Conservation (phyloP, 2,888 invertebrate genomes). For the Spialia ferax region DNA sequence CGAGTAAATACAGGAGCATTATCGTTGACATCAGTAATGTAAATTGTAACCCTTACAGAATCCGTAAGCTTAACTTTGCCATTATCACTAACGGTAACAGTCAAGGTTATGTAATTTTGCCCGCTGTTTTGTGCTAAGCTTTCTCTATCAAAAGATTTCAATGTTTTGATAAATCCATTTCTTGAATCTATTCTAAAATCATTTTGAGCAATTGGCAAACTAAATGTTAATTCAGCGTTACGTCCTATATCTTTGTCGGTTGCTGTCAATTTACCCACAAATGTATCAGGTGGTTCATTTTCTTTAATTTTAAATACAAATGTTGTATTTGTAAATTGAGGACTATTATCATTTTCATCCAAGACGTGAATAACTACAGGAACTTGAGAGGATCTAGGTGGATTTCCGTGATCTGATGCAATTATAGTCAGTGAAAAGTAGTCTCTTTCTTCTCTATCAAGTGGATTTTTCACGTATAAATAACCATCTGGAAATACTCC, state of each 20-base stretch:
- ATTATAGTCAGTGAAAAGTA: slow-evolving; percentile 96
- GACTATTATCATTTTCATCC: slow-evolving; percentile 98
- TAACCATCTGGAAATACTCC: slow-evolving; percentile 98
- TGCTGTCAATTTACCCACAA: slow-evolving; percentile 96
- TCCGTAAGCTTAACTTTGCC: slow-evolving; percentile 91
- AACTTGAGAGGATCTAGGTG: slow-evolving; percentile 93
- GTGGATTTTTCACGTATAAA: slow-evolving; percentile 93
- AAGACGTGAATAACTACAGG: slow-evolving; percentile 97
- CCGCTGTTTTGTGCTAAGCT: slow-evolving; percentile 92
- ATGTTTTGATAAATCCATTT: slow-evolving; percentile 96
- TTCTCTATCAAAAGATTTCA: slow-evolving; percentile 96
- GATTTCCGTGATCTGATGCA: slow-evolving; percentile 93
- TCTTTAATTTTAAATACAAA: slow-evolving; percentile 96
- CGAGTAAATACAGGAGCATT: slow-evolving; percentile 94
- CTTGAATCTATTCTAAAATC: slow-evolving; percentile 96
- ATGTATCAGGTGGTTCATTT: slow-evolving; percentile 95
- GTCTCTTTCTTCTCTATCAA: slow-evolving; percentile 96
- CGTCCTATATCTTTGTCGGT: slow-evolving; percentile 96
- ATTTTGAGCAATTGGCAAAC: slow-evolving; percentile 90
- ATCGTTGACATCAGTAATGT: slow-evolving; percentile 96
- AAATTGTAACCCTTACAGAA: slow-evolving; percentile 95
- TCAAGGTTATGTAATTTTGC: slow-evolving; percentile 93
- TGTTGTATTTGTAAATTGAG: slow-evolving; percentile 95
- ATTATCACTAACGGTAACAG: slow-evolving; percentile 95
- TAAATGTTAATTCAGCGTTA: slow-evolving; percentile 96